A percentile compares a stretch with the other conserved stretches of the same genome.
phyloP scores from a whole-genome alignment of 2,888 invertebrate genomes.

The Dicycla oo region DNA sequence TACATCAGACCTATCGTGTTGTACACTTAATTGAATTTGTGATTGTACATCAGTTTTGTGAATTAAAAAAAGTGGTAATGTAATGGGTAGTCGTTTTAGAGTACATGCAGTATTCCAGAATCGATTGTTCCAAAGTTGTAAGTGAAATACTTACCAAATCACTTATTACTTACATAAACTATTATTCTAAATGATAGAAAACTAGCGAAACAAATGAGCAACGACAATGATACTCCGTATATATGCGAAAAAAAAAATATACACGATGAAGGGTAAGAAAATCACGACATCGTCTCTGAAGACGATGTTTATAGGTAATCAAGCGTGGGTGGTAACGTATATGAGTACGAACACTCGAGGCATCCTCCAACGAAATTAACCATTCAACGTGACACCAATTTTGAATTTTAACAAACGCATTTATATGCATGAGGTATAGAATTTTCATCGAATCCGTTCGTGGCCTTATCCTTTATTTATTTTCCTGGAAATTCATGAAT shows the following conservation, averaged over 20 bases:
- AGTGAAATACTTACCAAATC: background rate
- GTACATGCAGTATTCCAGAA: background rate
- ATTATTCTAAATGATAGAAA: background rate
- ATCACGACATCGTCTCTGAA: conserved; percentile 4
- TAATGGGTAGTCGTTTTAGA: background rate
- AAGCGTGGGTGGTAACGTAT: conserved; percentile 13
- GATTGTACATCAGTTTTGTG: too few relatives aligned
- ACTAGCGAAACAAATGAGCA: background rate
- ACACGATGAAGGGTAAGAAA: conserved; percentile 6
- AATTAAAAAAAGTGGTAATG: too few relatives aligned
- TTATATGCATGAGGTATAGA: conserved; percentile 79
- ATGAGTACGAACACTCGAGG: conserved; percentile 10
- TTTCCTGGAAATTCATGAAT: conserved; percentile 76
- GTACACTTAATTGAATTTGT: too few relatives aligned
- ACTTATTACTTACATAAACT: background rate
- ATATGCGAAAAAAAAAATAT: background rate
- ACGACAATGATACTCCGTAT: background rate
- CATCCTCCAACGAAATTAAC: conserved; percentile 61
- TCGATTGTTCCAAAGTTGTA: background rate
- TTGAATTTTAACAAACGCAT: conserved; percentile 78
- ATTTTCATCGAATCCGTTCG: conserved; percentile 73
- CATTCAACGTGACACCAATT: conserved; percentile 69
- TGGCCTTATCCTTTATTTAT: conserved; percentile 76
- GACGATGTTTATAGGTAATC: conserved; percentile 41
- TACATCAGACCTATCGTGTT: too few relatives aligned